Evolutionary conservation across 2,888 invertebrate genomes (phyloP), one percentile per base, ranked within the genome.

Genomic region (Antheraea yamamai): DNA sequence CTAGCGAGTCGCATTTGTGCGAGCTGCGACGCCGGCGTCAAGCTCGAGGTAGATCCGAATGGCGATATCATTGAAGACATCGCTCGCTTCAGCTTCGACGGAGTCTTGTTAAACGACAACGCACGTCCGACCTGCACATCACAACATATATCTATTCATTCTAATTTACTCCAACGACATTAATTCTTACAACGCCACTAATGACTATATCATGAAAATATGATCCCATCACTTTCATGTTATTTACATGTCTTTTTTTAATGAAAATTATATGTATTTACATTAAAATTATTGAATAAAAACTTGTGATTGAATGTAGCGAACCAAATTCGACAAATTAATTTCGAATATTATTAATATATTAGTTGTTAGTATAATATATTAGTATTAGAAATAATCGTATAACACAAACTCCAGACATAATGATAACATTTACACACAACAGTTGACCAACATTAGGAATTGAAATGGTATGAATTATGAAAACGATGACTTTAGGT

Each of bases 1-100:
- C 97, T 97, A 84, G 97, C 97, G 84, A 98, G 95, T 85, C 97
- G 95, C 97, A 98, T 97, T 92, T 98, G 97, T 72, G 97, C 97
- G 84, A 98, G 95, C 91, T 98, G 97, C 80, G 97, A 97, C 78
- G 97, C 96, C 61, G 98, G 97, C 80, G 97, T 97, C 79, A 98
- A 95, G 85, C 97, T 97, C 81, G 97, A 97, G 74, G 97, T 97
- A 89, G 97, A 97, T 82, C 97, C 98, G 91, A 98, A 98, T 18
- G 98, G 98, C 77, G 97, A 97, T 96, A 98, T 98, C 97, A 98
- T 98, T 70, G 98, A 98, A 30, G 99, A 99, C 91, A 99, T 97
- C 52, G 99, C 98, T 76, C 99, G 96, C 92, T 98, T 98, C 84
- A 99, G 93, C 91, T 98, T 98, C 80, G 97, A 98, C 73, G 99